Evolutionary conservation across 2,113 vertebrate genomes (phyloP), one percentile per base, ranked within the genome.

Genomic region (Pheucticus melanocephalus): DNA sequence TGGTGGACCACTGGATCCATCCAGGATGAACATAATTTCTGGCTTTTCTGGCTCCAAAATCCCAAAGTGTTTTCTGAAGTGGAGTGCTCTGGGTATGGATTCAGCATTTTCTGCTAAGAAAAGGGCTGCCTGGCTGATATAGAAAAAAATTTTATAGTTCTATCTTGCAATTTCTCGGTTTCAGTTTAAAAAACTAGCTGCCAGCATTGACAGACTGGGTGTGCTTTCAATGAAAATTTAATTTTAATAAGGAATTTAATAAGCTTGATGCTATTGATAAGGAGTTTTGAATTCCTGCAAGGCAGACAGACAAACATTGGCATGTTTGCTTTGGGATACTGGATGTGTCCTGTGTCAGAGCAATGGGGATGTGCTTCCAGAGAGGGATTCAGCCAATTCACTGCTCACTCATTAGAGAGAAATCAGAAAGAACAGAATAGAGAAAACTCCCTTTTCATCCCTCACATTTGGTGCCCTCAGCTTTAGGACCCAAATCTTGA

Each of bases 381-480:
- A n/a, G 28, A 1, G 22, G 1, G 14, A n/a, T 73, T 82, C 50
- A 42, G 14, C 23, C 59, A 61, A 1, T 37, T 25, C 44, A 9
- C 20, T 66, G 8, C 31, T 87, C 23, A 24, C 11, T 20, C 82
- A 15, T 23, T 4, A 25, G 12, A 47, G 16, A 5, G 10, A 81
- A 88, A 21, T 25, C 24, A 25, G 11, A 2, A 2, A 33, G 8
- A 48, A 11, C 5, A 75, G 19, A 60, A 20, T 0, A 61, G 5
- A 53, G 17, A 45, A n/a, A 61, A 66, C 17, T 54, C 35, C 13
- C 3, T 77, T 60, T n/a, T 2, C 2, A 4, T 6, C 12, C 37
- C 11, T 4, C 5, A 21, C 1, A 0, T 10, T 27, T 5, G 2
- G 3, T 18, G 3, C 16, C 40, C 9, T 40, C 54, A 35, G 6